phyloP scores from a whole-genome alignment of 2,113 vertebrate genomes.

The Takifugu flavidus region DNA sequence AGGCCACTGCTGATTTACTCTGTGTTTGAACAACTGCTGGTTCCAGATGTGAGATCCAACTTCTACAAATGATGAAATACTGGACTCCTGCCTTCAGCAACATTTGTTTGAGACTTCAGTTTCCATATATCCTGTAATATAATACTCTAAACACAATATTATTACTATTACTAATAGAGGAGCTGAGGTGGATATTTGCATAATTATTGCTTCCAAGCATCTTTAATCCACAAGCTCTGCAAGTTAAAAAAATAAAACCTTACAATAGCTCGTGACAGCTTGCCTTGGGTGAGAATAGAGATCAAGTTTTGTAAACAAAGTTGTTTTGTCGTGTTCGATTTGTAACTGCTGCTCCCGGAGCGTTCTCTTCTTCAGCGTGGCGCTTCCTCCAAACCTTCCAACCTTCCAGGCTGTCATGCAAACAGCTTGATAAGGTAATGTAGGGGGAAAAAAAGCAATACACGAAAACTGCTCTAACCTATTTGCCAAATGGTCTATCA shows the following conservation, averaged over 20 bases:
- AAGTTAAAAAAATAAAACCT: too few relatives aligned
- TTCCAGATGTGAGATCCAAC: too few relatives aligned
- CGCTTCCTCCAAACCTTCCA: constrained; percentile 12
- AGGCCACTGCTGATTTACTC: neutral
- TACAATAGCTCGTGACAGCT: neutral
- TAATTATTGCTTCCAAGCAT: too few relatives aligned
- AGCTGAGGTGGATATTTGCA: too few relatives aligned
- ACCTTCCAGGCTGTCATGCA: constrained; percentile 50
- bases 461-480: constrained; percentile 66
- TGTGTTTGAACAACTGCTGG: neutral
- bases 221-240: too few relatives aligned
- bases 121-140: too few relatives aligned
- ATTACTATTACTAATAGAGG: too few relatives aligned
- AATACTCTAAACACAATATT: too few relatives aligned
- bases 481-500: constrained; percentile 72
- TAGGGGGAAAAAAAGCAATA: constrained; percentile 55
- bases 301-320: constrained; percentile 3
- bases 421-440: constrained; percentile 49
- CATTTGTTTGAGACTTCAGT: too few relatives aligned
- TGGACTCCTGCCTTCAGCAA: too few relatives aligned
- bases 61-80: too few relatives aligned
- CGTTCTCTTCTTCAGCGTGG: neutral
- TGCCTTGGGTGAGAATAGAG: neutral
- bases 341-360: neutral
- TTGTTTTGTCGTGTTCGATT: constrained; percentile 12